Evolutionary conservation across 2,113 vertebrate genomes (phyloP).

Genomic region (Chlamydotis undulata): DNA sequence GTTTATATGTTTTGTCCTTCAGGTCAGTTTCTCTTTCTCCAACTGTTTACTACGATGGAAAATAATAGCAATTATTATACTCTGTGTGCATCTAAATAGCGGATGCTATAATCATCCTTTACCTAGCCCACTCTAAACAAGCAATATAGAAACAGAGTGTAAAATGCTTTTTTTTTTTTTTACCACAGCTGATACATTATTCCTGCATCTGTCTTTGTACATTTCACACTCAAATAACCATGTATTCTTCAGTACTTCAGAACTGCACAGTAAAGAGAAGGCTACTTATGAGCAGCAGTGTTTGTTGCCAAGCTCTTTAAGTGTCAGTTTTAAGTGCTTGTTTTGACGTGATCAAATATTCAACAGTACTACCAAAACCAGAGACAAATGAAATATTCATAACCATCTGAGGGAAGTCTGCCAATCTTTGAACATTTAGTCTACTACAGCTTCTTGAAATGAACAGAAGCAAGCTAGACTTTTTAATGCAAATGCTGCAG

Average conservation of each 20-base stretch:
- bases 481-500: not conserved
- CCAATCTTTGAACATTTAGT: not conserved
- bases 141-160: not conserved
- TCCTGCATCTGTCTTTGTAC: not conserved
- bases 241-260: not conserved
- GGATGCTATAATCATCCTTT: not conserved
- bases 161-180: not conserved
- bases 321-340: not conserved
- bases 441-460: not conserved
- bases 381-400: conserved; percentile 31
- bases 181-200: not conserved
- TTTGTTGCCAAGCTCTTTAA: not conserved
- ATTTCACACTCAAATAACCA: not conserved
- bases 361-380: not conserved
- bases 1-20: not conserved
- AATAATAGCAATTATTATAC: not conserved
- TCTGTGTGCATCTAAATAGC: not conserved
- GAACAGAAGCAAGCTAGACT: not conserved
- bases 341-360: conserved; percentile 33
- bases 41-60: not conserved
- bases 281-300: not conserved
- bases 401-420: not conserved
- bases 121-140: not conserved
- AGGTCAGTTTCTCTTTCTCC: not conserved
- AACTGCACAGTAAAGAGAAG: not conserved